Evolutionary conservation across 92 coral and sea anemone species (phyloP), one percentile per base, ranked within the genome.

Genomic region (Actinernus sp.): DNA sequence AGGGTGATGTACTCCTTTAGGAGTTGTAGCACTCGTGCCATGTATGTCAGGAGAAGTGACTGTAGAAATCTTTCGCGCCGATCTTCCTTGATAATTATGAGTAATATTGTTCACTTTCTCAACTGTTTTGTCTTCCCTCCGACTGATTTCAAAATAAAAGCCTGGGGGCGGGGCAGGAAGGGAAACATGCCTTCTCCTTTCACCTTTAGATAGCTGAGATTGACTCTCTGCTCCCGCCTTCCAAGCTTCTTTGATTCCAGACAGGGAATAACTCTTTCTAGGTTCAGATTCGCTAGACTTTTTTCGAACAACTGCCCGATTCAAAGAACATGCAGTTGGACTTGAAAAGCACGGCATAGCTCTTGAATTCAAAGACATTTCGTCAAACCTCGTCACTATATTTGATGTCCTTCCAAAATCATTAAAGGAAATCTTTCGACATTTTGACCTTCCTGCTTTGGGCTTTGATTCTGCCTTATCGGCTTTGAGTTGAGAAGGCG

Each of bases 171-270:
- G 75, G 24, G 75, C 62, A 28, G 75, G 75, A 7, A 68, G 30
- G 17, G 75, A 68, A 16, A 68, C 75, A 59, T 68, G 75, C 40
- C 75, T 34, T 39, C 75, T 40, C 29, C 53, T 68, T n/a, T 68
- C 75, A 14, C 26, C n/a, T 44, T 25, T 68, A 33, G 63, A 54
- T 26, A 24, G 12, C 9, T 68, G 34, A 66, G 50, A n/a, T n/a
- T n/a, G 18, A 49, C 61, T 32, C 28, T 62, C 16, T 18, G 40
- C 75, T 2, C 60, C 16, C 18, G 37, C 62, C 46, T 68, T 20
- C 75, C 75, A 68, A 21, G 75, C 75, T 68, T 68, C 75, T 40
- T 68, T 68, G 40, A 68, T 68, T 37, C 49, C 58, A 36, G 60
- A 26, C 33, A 65, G 50, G 31, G 72, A 59, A 31, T 51, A 68